Percentiles rank a stretch among this genome's conserved stretches.
These are phyloP conservation scores for Euglossa dilemma DNA, from an alignment of 1,140 invertebrate genomes.

Conservation along the genomic window DNA sequence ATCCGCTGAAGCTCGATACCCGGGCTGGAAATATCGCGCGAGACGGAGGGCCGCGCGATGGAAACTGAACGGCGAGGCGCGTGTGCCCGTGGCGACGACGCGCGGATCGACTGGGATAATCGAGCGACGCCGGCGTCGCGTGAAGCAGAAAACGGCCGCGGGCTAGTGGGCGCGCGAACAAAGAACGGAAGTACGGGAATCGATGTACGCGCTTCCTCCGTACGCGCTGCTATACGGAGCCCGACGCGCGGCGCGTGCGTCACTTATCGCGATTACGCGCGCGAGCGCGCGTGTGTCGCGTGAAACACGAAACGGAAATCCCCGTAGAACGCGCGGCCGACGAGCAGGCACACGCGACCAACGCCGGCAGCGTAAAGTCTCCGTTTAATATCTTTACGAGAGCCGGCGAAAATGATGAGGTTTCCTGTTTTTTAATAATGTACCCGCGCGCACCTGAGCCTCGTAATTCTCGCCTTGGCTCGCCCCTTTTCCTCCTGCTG, in stretches of 20 bases:
- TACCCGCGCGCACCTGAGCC: constrained; percentile 77
- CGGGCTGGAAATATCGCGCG: not conserved
- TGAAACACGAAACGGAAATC: constrained; percentile 75
- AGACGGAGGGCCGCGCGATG: not conserved
- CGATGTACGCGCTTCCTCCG: constrained; percentile 57
- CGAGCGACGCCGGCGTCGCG: constrained; percentile 14
- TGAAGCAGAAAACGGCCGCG: constrained; percentile 42
- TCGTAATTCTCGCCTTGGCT: constrained; percentile 75
- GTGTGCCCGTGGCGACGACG: not conserved
- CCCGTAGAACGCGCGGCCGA: constrained; percentile 38
- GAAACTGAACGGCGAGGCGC: not conserved
- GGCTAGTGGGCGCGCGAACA: constrained; percentile 44
- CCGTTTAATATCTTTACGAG: constrained; percentile 81
- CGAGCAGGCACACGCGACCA: constrained; percentile 56
- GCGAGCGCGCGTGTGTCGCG: constrained; percentile 58
- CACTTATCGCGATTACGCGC: constrained; percentile 52
- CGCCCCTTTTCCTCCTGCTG: constrained; percentile 10
- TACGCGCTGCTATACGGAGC: constrained; percentile 1
- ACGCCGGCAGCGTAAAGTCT: constrained; percentile 77
- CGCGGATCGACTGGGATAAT: constrained; percentile 50
- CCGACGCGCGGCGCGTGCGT: constrained; percentile 34
- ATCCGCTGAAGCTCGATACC: not conserved
- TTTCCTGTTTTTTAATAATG: constrained; percentile 81
- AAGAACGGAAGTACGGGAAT: constrained; percentile 63
- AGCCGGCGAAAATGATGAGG: constrained; percentile 78